phyloP scores from a whole-genome alignment of 2,797 vertebrate species.

The Microcaecilia unicolor region DNA sequence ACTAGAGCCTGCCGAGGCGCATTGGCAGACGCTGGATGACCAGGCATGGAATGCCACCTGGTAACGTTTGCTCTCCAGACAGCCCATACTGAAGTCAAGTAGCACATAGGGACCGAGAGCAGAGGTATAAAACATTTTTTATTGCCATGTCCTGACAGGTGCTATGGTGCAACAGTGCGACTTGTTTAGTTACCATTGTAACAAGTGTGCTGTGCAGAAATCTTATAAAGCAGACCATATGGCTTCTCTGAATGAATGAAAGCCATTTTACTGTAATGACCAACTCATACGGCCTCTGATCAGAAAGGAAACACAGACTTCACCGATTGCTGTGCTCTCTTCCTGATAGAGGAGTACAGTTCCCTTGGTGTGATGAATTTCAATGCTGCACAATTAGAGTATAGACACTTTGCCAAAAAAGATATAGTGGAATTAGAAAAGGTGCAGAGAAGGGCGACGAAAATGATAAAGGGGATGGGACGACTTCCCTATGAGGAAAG shows the following conservation, averaged over 20 bases:
- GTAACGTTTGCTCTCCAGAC: constrained; percentile 26
- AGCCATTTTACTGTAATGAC: constrained; percentile 50
- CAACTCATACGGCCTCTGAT: constrained; percentile 43
- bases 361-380: constrained; percentile 4
- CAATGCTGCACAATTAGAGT: too few relatives aligned
- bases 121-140: constrained; percentile 51
- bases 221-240: constrained; percentile 49
- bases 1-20: too few relatives aligned
- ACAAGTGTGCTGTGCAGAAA: constrained; percentile 46
- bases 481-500: too few relatives aligned
- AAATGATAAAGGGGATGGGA: too few relatives aligned
- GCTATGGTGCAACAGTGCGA: constrained; percentile 51
- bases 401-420: too few relatives aligned
- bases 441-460: too few relatives aligned
- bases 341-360: constrained; percentile 38
- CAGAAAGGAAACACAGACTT: constrained; percentile 40
- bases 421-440: too few relatives aligned
- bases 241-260: constrained; percentile 53
- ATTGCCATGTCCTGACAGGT: constrained; percentile 47
- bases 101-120: constrained; percentile 37
- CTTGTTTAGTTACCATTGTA: constrained; percentile 54
- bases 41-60: constrained; percentile 36
- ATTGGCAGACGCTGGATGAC: too few relatives aligned
- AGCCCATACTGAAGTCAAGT: constrained; percentile 16
- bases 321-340: constrained; percentile 40